Evolutionary conservation across 2,888 invertebrate genomes (phyloP), one percentile per base, ranked within the genome.

Genomic region (Sinhomidia bicolor): DNA sequence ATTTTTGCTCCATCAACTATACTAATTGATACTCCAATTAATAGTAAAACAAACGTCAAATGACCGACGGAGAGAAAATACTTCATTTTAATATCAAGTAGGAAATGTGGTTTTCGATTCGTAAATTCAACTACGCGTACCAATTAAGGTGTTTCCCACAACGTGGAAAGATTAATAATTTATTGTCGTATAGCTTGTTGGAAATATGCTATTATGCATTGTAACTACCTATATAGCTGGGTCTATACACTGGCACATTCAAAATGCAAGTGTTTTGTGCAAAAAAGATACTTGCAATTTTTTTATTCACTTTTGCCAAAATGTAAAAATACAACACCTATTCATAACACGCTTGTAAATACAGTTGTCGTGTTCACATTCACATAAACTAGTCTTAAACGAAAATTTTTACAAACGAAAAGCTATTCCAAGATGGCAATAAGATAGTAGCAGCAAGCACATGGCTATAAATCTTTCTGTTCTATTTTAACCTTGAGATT

Each of bases 1-100:
- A 91, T 90, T 54, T 86, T 91, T 17, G 83, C 83, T 20, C 51
- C 83, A 41, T 36, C 12, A 0, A 57, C 12, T 23, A 51, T 0
- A 0, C 76, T n/a, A 10, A 76, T 44, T 44, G 36, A 71, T 78
- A 51, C 32, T 17, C 29, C 51, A 10, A 44, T 6, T n/a, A 82
- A 62, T 0, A 80, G 12, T n/a, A 87, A 51, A 20, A 74, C 12
- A 17, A 85, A n/a, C n/a, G 65, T 10, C 71, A 86, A 80, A 57
- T 86, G 60, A 17, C 20, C 26, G 20, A 57, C 0, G 1, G 57
- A 17, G 10, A 23, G 32, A 32, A 82, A 20, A 10, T 23, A 74
- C 74, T 82, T 87, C 81, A 87, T 87, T 80, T 85, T 71, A 17
- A 74, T 14, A 9, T 26, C 23, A 12, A 26, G 47, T 47, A 26